Base-by-base conservation (phyloP, 2,888 invertebrate species). In the Siphlonurus alternatus region DNA sequence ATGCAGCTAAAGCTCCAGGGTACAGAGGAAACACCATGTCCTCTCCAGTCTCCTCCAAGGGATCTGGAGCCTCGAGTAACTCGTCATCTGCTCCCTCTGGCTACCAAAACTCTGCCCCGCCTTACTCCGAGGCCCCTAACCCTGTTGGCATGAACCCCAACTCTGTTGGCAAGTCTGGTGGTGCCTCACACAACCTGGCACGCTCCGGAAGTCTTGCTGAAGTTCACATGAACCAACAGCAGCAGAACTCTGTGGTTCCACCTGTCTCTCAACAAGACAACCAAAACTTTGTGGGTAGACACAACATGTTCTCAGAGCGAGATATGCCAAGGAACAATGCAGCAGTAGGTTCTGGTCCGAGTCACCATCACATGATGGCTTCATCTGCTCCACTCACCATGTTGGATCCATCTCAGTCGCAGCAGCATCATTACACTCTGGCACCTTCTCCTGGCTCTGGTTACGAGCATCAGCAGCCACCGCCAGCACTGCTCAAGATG, bases 1-100 rank as follows among this genome's bases (percentile, higher is more conserved):
- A 93, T 77, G 89, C 88, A 2, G 86, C 90, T 60, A 94, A 93
- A 76, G 93, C 93, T 66, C 93, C 93, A 0, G 93, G 93, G 0
- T 94, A 93, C 75, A 83, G 93, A 71, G 90, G 88, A 63, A 85
- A 82, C 62, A 81, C 86, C 59, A 84, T 87, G 67, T 88, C 88
- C 74, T 89, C 89, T 5, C 90, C 90, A 0, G 86, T 86, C 1
- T 84, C 84, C 1, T 22, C 56, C 56, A 56, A 56, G 56, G 56
- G 15, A 5, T 56, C 38, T 10, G 38, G 7, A 38, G 38, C 7
- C 38, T 38, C 56, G 20, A 56, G 5, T 56, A 18, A 10, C 7
- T 10, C 22, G 7, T 22, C 56, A 18, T 3, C n/a, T 18, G 56
- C 22, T 7, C 56, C 56, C 56, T 10, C 5, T 22, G 22, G 22